These are phyloP conservation scores for Phasianus colchicus DNA, from an alignment of 2,113 vertebrate species.

Conservation along the genomic window DNA sequence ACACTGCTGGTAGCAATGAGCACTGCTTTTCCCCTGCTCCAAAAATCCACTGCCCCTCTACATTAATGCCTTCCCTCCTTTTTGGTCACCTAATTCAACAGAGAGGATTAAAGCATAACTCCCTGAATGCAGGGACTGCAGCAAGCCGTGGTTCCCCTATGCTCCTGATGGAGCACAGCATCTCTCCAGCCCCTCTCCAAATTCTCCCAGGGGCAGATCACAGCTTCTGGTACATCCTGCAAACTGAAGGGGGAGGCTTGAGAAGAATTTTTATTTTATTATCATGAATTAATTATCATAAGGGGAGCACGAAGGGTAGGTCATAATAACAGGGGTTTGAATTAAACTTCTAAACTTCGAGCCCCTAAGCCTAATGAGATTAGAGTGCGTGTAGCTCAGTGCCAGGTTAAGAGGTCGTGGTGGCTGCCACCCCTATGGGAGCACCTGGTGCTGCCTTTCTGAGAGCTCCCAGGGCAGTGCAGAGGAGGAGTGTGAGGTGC, in stretches of 20 bases:
- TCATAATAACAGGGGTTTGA: conserved; percentile 3
- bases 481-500: not conserved
- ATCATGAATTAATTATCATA: not conserved
- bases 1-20: fast-evolving
- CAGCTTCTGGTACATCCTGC: not conserved
- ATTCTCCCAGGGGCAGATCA: not conserved
- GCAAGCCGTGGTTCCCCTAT: fast-evolving
- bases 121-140: not conserved
- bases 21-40: not conserved
- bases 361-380: conserved; percentile 19
- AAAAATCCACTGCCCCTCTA: too few species aligned
- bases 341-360: conserved; percentile 15
- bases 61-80: not conserved
- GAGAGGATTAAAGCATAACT: not conserved
- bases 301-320: not conserved
- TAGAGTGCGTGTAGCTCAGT: not conserved
- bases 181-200: not conserved
- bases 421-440: not conserved
- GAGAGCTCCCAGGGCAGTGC: not conserved
- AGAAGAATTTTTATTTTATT: too few species aligned
- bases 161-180: not conserved
- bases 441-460: not conserved
- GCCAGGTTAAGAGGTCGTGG: not conserved
- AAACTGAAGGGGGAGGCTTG: not conserved
- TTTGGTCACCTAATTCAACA: not conserved